These are phyloP conservation scores for Sitta carolinensis DNA, from an alignment of 2,797 vertebrate genomes.

Conservation along the genomic window DNA sequence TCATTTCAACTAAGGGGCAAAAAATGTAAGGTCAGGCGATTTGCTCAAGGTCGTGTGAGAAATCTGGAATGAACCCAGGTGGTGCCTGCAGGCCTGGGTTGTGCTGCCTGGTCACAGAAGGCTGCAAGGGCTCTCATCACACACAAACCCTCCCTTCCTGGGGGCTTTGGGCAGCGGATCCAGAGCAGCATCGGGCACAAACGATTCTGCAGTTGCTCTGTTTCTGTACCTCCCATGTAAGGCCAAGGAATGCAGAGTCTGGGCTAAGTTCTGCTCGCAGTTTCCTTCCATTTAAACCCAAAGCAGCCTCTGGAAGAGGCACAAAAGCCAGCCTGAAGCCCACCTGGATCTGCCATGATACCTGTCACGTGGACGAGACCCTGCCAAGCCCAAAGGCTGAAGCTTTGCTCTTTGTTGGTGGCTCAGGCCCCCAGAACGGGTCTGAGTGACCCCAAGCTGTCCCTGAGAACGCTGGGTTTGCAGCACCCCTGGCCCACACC, in stretches of 20 bases:
- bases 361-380: not conserved
- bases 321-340: not conserved
- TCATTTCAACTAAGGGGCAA: not conserved
- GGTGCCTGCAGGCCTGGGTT: not conserved
- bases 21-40: not conserved
- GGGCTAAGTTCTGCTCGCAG: not conserved
- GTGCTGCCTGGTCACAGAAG: not conserved
- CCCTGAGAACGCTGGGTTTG: accelerated
- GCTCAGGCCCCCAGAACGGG: not conserved
- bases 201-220: not conserved
- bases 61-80: not conserved
- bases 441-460: not conserved
- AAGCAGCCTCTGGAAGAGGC: not conserved
- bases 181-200: not conserved
- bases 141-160: not conserved
- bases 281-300: not conserved
- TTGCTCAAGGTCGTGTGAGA: not conserved
- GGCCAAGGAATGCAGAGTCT: not conserved
- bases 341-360: not conserved
- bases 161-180: accelerated
- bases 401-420: not conserved
- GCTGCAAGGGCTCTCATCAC: not conserved
- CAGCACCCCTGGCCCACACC: not conserved
- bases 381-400: not conserved
- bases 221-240: accelerated